These are phyloP conservation scores for Mallotus villosus DNA, from an alignment of 2,797 vertebrate genomes.

Conservation along the genomic window DNA sequence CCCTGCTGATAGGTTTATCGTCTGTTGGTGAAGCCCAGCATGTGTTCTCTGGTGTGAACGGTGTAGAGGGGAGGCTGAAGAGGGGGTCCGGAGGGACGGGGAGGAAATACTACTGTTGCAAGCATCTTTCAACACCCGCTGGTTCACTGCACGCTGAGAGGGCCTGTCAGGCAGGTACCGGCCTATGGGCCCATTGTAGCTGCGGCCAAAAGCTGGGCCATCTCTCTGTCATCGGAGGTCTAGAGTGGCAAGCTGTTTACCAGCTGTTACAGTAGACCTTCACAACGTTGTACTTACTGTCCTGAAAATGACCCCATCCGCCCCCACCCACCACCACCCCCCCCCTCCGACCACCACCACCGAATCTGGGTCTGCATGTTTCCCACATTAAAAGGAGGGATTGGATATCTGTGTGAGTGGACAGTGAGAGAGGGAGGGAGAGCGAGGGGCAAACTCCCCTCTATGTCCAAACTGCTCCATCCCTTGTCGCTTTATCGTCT, in stretches of 20 bases:
- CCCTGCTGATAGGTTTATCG: conserved; percentile 17
- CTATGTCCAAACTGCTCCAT: no score
- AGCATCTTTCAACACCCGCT: conserved; percentile 40
- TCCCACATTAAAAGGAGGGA: no score
- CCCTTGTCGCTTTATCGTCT: no score
- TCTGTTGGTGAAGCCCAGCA: neutral
- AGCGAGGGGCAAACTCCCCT: no score
- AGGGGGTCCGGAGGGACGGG: neutral
- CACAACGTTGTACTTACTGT: neutral
- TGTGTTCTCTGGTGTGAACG: neutral
- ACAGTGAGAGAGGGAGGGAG: neutral
- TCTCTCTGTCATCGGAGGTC: conserved; percentile 4
- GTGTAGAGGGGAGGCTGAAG: neutral
- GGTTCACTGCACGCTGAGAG: conserved; percentile 35
- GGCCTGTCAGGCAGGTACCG: neutral
- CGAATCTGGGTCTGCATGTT: neutral
- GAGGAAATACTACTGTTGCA: conserved; percentile 23
- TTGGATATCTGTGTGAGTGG: neutral
- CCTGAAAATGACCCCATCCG: conserved; percentile 1
- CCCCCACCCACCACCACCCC: neutral
- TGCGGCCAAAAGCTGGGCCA: neutral
- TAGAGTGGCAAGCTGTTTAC: neutral
- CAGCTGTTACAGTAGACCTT: conserved; percentile 3
- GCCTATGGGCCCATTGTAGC: neutral
- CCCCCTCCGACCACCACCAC: no score